Evolutionary conservation across 2,888 invertebrate species (phyloP), one percentile per base, ranked within the genome.

Genomic region (Beris morrisii): DNA sequence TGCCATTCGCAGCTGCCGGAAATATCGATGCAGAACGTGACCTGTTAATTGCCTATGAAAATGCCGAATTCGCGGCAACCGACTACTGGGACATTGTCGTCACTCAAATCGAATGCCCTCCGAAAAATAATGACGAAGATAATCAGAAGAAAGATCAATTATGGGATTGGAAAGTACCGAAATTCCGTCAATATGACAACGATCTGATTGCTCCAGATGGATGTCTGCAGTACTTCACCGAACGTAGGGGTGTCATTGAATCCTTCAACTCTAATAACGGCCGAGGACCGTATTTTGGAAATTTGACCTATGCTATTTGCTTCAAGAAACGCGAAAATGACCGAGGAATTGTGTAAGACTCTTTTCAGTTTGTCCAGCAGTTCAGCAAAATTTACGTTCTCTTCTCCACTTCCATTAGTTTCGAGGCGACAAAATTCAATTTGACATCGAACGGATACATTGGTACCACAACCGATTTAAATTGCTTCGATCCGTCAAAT

Each of bases 171-270:
- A 13, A n/a, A 9, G 15, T 0, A 9, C 7, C 13, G 28, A 43
- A 45, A 12, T 13, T 15, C 28, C 6, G 12, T 5, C 12, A 28
- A 9, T 53, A 11, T 15, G 79, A 79, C 70, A 71, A 74, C 30
- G 75, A 78, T 11, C 67, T 76, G n/a, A 67, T 80, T 52, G 80
- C 89, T 0, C 89, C 89, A 0, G 81, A 83, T 0, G 89, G 88
- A 48, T 88, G 88, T 58, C 81, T 87, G 15, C 89, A 89, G 72
- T 89, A 85, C 79, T 87, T 82, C 74, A 86, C 86, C 0, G 85
- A 86, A 56, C 75, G 82, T 0, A 73, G 78, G 0, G 88, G 87
- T 0, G 73, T 75, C 5, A 83, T 89, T 68, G 84, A 84, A 66
- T 77, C 76, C 53, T 88, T 89, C 71, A 89, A 88, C 73, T 88